phyloP scores from a whole-genome alignment of 2,888 invertebrate genomes.

The Laspeyria flexula region DNA sequence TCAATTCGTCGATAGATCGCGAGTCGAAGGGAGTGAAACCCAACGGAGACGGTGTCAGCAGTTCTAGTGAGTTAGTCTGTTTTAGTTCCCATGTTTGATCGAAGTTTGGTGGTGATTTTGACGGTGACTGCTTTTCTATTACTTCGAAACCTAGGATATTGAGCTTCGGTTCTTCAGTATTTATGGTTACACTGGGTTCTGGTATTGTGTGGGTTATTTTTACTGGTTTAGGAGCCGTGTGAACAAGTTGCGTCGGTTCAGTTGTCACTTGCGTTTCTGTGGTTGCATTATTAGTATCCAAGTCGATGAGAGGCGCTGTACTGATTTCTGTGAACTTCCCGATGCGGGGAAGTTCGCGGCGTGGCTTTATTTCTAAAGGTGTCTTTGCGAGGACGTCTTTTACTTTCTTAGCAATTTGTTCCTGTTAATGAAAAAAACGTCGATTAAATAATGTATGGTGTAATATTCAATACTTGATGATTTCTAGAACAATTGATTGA shows the following conservation, averaged over 20 bases:
- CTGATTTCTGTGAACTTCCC: conserved; percentile 61
- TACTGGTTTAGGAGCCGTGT: conserved; percentile 1
- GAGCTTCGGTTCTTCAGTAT: conserved; percentile 56
- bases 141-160: conserved; percentile 69
- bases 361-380: conserved; percentile 87
- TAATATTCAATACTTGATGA: neutral
- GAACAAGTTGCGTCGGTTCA: conserved; percentile 18
- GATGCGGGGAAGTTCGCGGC: conserved; percentile 67
- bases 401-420: conserved; percentile 91
- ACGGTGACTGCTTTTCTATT: conserved; percentile 65
- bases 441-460: neutral
- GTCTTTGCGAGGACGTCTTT: conserved; percentile 89
- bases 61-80: conserved; percentile 77
- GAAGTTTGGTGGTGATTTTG: conserved; percentile 63
- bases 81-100: conserved; percentile 71
- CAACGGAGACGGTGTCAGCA: conserved; percentile 86
- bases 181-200: conserved; percentile 34
- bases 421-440: conserved; percentile 71
- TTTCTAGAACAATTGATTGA: no score
- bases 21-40: conserved; percentile 86
- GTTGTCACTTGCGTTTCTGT: conserved; percentile 23
- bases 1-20: conserved; percentile 84
- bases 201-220: neutral
- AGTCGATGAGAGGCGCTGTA: conserved; percentile 63
- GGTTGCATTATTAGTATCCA: conserved; percentile 34